phyloP scores from a whole-genome alignment of 1,140 invertebrate genomes.

The Drosophila grimshawi region DNA sequence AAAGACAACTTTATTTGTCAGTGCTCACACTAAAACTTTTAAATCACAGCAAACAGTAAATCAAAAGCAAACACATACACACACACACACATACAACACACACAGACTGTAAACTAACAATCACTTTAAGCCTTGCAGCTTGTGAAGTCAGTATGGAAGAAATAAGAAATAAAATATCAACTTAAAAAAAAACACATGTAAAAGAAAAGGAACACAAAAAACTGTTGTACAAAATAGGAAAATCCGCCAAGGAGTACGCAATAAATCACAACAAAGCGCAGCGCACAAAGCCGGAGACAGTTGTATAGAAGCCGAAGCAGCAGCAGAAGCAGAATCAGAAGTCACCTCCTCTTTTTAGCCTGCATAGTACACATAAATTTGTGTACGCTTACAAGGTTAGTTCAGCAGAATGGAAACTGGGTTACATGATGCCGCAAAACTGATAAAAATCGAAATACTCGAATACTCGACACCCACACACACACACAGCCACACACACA shows the following conservation, averaged over 20 bases:
- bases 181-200: conserved; percentile 31
- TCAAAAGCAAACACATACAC: conserved; percentile 19
- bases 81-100: not conserved
- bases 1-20: conserved; percentile 43
- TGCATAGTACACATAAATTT: conserved; percentile 63
- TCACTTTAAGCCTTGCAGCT: conserved; percentile 49
- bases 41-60: conserved; percentile 54
- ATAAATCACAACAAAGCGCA: conserved; percentile 62
- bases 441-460: conserved; percentile 47
- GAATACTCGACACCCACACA: not conserved
- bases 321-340: conserved; percentile 1
- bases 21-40: conserved; percentile 25
- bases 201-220: conserved; percentile 10
- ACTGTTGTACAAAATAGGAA: conserved; percentile 54
- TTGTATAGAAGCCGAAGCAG: conserved; percentile 16
- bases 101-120: conserved; percentile 31
- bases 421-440: conserved; percentile 56
- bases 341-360: conserved; percentile 20
- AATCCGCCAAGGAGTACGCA: conserved; percentile 67
- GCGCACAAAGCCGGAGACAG: conserved; percentile 43
- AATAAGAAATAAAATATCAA: conserved; percentile 47
- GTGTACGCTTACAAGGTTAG: conserved; percentile 65
- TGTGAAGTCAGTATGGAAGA: conserved; percentile 33
- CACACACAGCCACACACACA: conserved; percentile 2
- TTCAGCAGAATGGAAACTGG: conserved; percentile 56